Percentiles rank a stretch among this genome's conserved stretches.
Conservation (phyloP, 2,888 invertebrate genomes). For the Dinocampus coccinellae region DNA sequence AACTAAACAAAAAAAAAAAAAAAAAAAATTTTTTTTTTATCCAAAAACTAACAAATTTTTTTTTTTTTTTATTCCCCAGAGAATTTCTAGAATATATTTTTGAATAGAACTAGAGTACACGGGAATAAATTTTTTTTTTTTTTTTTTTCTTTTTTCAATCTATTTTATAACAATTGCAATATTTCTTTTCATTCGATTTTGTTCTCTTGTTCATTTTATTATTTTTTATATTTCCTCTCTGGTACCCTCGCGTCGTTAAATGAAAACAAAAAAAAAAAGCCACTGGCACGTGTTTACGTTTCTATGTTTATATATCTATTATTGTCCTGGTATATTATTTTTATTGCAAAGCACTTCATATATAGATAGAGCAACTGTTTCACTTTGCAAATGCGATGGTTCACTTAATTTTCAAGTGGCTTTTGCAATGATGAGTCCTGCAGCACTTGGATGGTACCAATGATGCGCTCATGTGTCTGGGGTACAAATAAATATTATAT, state of each 20-base stretch:
- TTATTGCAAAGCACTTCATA: constrained; percentile 34
- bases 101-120: background rate
- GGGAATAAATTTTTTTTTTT: background rate
- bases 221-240: background rate
- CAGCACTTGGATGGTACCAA: background rate
- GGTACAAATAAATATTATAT: background rate
- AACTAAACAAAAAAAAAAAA: too few relatives aligned
- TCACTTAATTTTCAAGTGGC: constrained; percentile 63
- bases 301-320: constrained; percentile 47
- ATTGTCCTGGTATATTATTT: constrained; percentile 57
- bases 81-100: constrained; percentile 10
- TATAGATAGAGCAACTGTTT: constrained; percentile 23
- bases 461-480: constrained; percentile 22
- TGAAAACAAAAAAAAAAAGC: constrained; percentile 51
- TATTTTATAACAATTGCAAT: background rate
- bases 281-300: constrained; percentile 56
- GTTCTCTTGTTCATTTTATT: background rate
- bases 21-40: background rate
- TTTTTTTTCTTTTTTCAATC: background rate
- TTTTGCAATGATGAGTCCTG: constrained; percentile 1
- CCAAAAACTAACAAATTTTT: background rate
- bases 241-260: background rate
- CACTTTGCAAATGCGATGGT: constrained; percentile 45
- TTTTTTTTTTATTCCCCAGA: background rate
- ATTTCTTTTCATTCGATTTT: background rate